A percentile compares a stretch with the other conserved stretches of the same genome.
Conservation (phyloP, 2,888 invertebrate genomes). For the Geophilus truncorum region DNA sequence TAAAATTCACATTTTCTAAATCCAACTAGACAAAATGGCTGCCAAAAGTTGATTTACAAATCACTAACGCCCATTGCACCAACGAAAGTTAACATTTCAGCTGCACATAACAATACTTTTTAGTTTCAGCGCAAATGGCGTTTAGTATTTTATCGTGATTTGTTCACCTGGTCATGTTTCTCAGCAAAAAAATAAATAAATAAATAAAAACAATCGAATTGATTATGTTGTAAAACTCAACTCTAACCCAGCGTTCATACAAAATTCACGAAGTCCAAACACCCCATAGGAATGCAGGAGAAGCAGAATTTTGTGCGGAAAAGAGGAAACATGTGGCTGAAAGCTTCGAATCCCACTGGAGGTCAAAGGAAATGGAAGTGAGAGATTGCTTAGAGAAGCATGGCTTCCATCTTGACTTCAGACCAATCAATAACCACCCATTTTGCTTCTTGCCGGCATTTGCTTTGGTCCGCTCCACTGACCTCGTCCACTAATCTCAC, state of each 20-base stretch:
- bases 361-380: conserved; percentile 8
- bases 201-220: background rate
- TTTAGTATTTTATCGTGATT: no score
- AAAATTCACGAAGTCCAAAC: background rate
- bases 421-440: background rate
- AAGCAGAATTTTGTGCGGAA: background rate
- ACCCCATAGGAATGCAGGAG: background rate
- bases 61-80: no score
- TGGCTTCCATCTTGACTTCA: background rate
- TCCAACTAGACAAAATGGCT: no score
- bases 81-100: no score
- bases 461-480: background rate
- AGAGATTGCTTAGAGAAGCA: conserved; percentile 10
- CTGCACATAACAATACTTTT: no score
- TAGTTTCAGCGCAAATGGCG: no score
- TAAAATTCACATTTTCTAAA: no score
- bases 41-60: no score
- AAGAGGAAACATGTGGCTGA: background rate
- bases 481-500: background rate
- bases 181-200: no score
- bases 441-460: background rate
- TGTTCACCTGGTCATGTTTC: no score
- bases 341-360: conserved; percentile 1
- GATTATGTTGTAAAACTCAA: background rate
- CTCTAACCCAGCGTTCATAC: no score